Evolutionary conservation across 1,140 invertebrate genomes (phyloP).

Genomic region (Atta cephalotes): DNA sequence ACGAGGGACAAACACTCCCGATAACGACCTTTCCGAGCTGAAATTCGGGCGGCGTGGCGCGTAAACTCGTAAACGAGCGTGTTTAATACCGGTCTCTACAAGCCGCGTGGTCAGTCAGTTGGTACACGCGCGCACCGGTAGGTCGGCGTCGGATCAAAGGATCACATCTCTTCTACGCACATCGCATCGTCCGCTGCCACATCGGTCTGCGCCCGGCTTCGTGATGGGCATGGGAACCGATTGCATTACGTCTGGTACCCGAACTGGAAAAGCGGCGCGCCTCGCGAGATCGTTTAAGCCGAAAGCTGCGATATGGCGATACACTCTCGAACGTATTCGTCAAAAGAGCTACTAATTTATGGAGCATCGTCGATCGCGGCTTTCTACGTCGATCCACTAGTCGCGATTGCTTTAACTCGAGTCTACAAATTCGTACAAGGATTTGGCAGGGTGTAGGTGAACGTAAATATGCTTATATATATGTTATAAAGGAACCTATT

Average conservation of each 20-base stretch:
- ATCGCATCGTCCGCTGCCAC: constrained; percentile 64
- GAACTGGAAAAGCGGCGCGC: constrained; percentile 50
- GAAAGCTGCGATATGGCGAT: constrained; percentile 28
- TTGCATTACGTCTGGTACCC: constrained; percentile 69
- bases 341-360: constrained; percentile 48
- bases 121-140: constrained; percentile 60
- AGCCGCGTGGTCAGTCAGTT: constrained; percentile 29
- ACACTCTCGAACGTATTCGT: not conserved
- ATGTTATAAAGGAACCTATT: not conserved
- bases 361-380: constrained; percentile 11
- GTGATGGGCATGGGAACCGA: constrained; percentile 75
- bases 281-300: constrained; percentile 41
- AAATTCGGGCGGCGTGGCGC: constrained; percentile 69
- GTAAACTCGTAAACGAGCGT: constrained; percentile 67
- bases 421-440: not conserved
- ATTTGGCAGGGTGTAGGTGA: not conserved
- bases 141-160: constrained; percentile 74
- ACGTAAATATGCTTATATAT: not conserved
- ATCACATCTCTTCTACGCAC: constrained; percentile 75
- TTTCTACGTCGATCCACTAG: not conserved
- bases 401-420: constrained; percentile 17
- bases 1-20: constrained; percentile 49
- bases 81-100: constrained; percentile 68
- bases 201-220: constrained; percentile 58
- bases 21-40: constrained; percentile 67